These are phyloP conservation scores for Habroteleia sp. DNA, from an alignment of 2,888 invertebrate genomes.

Conservation along the genomic window DNA sequence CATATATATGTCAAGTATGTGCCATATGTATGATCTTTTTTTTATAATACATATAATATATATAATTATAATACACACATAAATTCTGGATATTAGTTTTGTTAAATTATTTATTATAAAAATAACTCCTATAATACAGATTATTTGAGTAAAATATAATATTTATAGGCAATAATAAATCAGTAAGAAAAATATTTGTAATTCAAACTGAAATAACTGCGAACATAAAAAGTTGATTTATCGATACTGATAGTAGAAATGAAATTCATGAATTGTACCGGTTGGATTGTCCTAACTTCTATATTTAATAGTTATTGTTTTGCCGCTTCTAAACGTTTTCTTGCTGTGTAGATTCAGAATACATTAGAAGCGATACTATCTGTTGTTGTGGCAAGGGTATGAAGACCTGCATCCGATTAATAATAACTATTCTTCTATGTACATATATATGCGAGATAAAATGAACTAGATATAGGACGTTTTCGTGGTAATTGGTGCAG, in stretches of 20 bases:
- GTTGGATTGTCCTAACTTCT: conserved; percentile 3
- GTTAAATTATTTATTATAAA: too few species aligned
- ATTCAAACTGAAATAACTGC: not conserved
- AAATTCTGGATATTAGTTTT: too few species aligned
- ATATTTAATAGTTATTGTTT: conserved; percentile 22
- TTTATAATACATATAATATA: too few species aligned
- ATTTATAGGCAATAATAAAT: too few species aligned
- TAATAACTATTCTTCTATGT: conserved; percentile 14
- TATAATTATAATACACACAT: too few species aligned
- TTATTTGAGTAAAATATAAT: too few species aligned
- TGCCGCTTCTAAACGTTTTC: conserved; percentile 17
- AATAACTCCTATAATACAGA: too few species aligned
- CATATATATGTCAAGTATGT: too few species aligned
- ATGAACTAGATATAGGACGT: conserved; percentile 13
- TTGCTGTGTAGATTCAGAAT: conserved; percentile 21
- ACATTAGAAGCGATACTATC: conserved; percentile 15
- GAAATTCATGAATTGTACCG: conserved; percentile 22
- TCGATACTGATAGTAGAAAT: conserved; percentile 8
- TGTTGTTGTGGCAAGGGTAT: conserved; percentile 12
- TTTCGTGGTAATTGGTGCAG: too few species aligned
- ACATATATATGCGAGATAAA: conserved; percentile 10
- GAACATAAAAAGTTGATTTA: conserved; percentile 12
- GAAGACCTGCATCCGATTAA: conserved; percentile 24
- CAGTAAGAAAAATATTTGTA: not conserved
- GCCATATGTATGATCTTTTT: too few species aligned